These are phyloP conservation scores for Neria commutata DNA, from an alignment of 2,888 invertebrate genomes.

Conservation along the genomic window DNA sequence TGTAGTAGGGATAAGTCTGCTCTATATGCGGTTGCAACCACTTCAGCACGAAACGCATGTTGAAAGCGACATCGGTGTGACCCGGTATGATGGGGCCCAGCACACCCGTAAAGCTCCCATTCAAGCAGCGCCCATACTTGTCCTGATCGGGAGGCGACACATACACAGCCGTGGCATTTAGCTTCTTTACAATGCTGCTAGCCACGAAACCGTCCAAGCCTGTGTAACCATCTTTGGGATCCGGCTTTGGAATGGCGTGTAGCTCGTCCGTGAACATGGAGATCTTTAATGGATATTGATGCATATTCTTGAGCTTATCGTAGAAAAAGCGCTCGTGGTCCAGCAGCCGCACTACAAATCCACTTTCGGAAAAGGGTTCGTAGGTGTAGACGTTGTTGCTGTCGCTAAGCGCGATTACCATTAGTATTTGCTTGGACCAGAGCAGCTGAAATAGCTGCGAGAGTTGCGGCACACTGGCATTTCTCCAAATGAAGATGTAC, in stretches of 20 bases:
- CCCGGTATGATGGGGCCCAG: conserved; percentile 41
- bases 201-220: conserved; percentile 43
- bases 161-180: conserved; percentile 50
- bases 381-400: conserved; percentile 38
- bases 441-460: conserved; percentile 36
- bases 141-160: conserved; percentile 43
- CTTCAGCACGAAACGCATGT: conserved; percentile 46
- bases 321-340: conserved; percentile 27
- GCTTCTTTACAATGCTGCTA: conserved; percentile 32
- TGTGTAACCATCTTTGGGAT: conserved; percentile 33
- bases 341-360: conserved; percentile 32
- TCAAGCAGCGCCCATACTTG: conserved; percentile 43
- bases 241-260: conserved; percentile 39
- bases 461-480: conserved; percentile 31
- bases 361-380: conserved; percentile 44
- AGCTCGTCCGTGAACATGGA: conserved; percentile 49
- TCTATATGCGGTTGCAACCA: conserved; percentile 38
- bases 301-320: conserved; percentile 47
- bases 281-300: conserved; percentile 39
- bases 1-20: conserved; percentile 45
- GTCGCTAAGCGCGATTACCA: conserved; percentile 40
- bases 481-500: conserved; percentile 49
- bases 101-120: conserved; percentile 45
- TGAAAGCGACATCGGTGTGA: conserved; percentile 45
- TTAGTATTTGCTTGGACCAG: conserved; percentile 44